Conservation (phyloP, 2,888 invertebrate genomes). For the Acronicta aceris region DNA sequence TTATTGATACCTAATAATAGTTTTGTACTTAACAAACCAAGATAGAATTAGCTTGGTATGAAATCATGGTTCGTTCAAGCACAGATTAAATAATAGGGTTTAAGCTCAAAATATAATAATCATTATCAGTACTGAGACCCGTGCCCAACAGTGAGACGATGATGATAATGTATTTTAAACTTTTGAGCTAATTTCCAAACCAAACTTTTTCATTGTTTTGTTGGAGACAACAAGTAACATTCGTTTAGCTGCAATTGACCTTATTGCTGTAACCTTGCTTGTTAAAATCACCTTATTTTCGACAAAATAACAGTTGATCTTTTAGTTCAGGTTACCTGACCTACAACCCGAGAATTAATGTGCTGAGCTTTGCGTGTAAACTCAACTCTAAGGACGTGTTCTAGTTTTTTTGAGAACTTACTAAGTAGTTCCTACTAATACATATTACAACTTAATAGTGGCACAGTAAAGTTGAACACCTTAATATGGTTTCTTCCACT, state of each 20-base stretch:
- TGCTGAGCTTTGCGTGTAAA: conserved; percentile 15
- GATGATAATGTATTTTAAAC: background rate
- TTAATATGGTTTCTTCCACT: conserved; percentile 32
- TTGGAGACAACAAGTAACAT: conserved; percentile 33
- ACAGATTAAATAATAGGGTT: no score
- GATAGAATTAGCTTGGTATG: no score
- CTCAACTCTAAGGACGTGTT: conserved; percentile 11
- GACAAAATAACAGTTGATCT: conserved; percentile 53
- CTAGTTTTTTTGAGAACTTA: conserved; percentile 14
- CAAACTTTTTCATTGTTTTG: conserved; percentile 10
- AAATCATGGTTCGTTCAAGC: no score
- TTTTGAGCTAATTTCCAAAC: conserved; percentile 11
- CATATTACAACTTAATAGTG: no score
- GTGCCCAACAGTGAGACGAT: no score
- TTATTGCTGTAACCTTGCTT: conserved; percentile 63
- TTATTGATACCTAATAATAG: conserved; percentile 3
- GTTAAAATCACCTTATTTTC: conserved; percentile 59
- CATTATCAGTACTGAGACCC: no score
- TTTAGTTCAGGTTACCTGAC: conserved; percentile 38
- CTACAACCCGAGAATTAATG: conserved; percentile 26
- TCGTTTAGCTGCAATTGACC: conserved; percentile 58
- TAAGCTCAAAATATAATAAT: background rate
- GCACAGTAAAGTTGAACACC: conserved; percentile 19
- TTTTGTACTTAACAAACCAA: background rate
- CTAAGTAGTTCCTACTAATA: conserved; percentile 27